Conservation (phyloP, 2,888 invertebrate species). For the Galerucella nymphaeae region DNA sequence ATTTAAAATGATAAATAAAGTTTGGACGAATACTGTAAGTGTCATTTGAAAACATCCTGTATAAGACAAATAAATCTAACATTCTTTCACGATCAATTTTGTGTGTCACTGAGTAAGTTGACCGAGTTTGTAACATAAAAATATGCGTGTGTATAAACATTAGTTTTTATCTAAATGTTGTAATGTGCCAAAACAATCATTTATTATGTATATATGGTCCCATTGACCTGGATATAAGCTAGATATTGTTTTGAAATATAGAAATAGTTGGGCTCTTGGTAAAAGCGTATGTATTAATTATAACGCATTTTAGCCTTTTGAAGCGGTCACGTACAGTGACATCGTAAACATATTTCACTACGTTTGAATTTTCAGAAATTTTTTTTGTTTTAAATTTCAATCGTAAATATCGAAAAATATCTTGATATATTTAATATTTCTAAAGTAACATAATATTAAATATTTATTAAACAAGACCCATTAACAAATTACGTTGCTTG, state of each 20-base stretch:
- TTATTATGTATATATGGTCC: conserved; percentile 9
- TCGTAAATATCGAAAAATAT: no score
- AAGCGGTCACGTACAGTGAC: neutral
- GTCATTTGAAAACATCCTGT: no score
- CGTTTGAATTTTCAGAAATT: no score
- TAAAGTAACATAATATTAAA: no score
- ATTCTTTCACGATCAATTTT: conserved; percentile 2
- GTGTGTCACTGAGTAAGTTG: conserved; percentile 6
- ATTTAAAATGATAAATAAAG: no score
- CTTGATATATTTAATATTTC: no score
- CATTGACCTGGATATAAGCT: neutral
- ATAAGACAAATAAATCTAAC: neutral
- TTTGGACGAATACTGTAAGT: no score
- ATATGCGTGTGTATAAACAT: conserved; percentile 1
- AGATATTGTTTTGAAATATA: conserved; percentile 5
- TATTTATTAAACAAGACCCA: no score
- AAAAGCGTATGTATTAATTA: neutral
- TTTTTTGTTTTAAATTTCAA: no score
- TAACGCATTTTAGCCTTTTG: neutral
- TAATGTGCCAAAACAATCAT: conserved; percentile 11
- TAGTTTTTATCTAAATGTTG: conserved; percentile 12
- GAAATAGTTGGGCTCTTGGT: conserved; percentile 4
- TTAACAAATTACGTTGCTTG: no score
- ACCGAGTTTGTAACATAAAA: conserved; percentile 9
- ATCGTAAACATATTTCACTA: neutral